Evolutionary conservation across 2,113 vertebrate species (phyloP).

Genomic region (Shinisaurus crocodilurus): DNA sequence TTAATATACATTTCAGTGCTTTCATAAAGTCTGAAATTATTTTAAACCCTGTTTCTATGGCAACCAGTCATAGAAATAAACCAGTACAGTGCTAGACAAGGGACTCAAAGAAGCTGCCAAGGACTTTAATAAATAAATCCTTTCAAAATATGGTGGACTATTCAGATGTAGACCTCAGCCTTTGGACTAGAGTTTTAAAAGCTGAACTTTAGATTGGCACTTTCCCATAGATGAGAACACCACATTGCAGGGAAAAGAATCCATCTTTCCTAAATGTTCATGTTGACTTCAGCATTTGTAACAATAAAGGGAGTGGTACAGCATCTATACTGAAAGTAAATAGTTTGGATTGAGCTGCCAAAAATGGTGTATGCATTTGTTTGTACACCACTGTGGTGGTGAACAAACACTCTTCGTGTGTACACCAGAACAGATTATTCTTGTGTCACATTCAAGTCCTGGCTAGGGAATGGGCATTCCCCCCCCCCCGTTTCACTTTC

Average conservation of each 20-base stretch:
- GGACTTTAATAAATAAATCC: slow-evolving; percentile 52
- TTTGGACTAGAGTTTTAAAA: background rate
- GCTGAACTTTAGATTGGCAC: background rate
- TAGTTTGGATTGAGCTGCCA: background rate
- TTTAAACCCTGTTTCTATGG: slow-evolving; percentile 68
- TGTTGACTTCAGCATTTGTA: background rate
- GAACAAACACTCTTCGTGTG: too few species aligned
- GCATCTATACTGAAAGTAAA: background rate
- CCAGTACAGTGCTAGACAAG: background rate
- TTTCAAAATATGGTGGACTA: slow-evolving; percentile 27
- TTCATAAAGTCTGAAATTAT: slow-evolving; percentile 63
- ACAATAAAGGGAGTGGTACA: background rate
- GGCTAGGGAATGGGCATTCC: too few species aligned
- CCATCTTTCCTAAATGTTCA: background rate
- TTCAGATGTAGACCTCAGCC: slow-evolving; percentile 26
- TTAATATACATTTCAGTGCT: slow-evolving; percentile 54
- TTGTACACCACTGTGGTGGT: background rate
- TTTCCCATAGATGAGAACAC: background rate
- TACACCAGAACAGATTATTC: background rate
- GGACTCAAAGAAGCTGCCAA: slow-evolving; percentile 26
- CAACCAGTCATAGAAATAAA: slow-evolving; percentile 63
- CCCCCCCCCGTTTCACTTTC: too few species aligned
- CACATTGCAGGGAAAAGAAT: background rate
- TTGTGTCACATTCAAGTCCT: background rate
- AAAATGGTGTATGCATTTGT: background rate